phyloP scores from a whole-genome alignment of 2,113 vertebrate species.

The Corythornis cristatus region DNA sequence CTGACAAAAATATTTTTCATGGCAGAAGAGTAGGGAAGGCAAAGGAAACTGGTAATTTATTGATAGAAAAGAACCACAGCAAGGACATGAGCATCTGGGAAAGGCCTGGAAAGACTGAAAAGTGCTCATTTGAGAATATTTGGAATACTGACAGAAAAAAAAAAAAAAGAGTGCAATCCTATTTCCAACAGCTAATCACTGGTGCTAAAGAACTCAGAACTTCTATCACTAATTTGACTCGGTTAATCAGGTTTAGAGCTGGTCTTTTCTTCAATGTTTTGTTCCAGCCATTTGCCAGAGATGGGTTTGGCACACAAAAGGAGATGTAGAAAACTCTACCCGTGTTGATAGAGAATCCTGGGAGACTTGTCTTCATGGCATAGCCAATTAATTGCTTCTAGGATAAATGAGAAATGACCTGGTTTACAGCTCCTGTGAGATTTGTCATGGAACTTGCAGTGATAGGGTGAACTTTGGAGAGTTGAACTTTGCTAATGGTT shows the following conservation, averaged over 20 bases:
- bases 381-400: not conserved
- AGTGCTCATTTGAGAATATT: not conserved
- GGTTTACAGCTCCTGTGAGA: not conserved
- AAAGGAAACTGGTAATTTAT: not conserved
- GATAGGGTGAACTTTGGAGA: not conserved
- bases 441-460: not conserved
- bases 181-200: not conserved
- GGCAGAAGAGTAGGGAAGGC: not conserved
- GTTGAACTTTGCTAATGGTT: too few relatives aligned
- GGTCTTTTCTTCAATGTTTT: not conserved
- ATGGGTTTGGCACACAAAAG: not conserved
- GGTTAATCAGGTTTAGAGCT: not conserved
- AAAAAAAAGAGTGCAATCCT: not conserved
- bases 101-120: not conserved
- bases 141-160: not conserved
- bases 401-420: not conserved
- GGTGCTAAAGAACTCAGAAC: not conserved
- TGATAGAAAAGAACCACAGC: not conserved
- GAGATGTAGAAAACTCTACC: not conserved
- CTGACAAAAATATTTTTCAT: conserved; percentile 53
- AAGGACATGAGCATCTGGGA: not conserved
- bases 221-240: not conserved
- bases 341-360: not conserved
- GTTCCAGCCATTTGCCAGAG: not conserved
- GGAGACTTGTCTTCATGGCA: not conserved